These are phyloP conservation scores for Etia nguti DNA, from an alignment of 2,113 vertebrate species.

Conservation along the genomic window DNA sequence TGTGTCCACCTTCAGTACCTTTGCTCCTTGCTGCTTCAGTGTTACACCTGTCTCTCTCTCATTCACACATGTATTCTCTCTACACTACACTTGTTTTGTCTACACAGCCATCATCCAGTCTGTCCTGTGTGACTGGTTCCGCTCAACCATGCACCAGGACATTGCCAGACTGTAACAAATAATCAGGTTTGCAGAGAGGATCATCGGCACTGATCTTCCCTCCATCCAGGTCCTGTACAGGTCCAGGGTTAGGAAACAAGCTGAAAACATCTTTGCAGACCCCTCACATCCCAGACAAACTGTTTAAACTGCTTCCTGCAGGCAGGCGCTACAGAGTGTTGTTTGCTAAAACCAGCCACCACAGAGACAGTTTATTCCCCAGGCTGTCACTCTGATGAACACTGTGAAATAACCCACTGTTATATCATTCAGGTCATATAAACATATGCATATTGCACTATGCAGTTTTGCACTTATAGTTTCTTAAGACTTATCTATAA, in stretches of 20 bases:
- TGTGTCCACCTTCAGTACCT: background rate
- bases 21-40: background rate
- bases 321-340: background rate
- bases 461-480: background rate
- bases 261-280: too few relatives aligned
- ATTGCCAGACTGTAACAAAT: background rate
- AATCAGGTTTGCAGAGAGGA: too few relatives aligned
- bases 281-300: background rate
- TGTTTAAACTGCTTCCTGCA: background rate
- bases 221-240: too few relatives aligned
- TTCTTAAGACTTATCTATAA: background rate
- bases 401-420: background rate
- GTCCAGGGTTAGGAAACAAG: too few relatives aligned
- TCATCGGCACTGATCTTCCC: too few relatives aligned
- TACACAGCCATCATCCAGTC: background rate
- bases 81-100: background rate
- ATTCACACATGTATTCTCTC: background rate
- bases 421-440: background rate
- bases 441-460: background rate
- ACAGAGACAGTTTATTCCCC: background rate
- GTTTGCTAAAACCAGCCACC: background rate
- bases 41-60: background rate
- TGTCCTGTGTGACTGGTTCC: background rate
- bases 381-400: background rate
- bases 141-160: fast-evolving